Conservation (phyloP, 2,888 invertebrate genomes). For the Cryptocephalus moraei region DNA sequence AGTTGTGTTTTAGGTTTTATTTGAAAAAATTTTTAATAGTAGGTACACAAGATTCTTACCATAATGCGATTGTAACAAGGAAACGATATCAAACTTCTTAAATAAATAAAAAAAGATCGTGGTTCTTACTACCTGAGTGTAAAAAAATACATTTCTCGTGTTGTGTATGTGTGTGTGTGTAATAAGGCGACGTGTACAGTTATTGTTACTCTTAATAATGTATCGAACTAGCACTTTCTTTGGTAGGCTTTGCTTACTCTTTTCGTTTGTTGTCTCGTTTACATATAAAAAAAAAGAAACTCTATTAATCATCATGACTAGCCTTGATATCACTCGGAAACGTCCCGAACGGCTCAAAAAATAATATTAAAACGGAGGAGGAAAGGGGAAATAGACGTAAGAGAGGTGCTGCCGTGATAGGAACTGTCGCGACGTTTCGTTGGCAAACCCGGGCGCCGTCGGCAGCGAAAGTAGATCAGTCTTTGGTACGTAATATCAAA, state of each 20-base stretch:
- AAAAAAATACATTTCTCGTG: constrained; percentile 32
- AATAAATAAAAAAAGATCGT: no score
- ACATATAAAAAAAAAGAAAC: constrained; percentile 6
- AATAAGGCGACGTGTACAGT: constrained; percentile 17
- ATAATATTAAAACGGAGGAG: background rate
- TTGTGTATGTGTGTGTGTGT: constrained; percentile 25
- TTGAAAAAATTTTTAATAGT: no score
- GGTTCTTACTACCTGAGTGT: constrained; percentile 25
- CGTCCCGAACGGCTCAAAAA: background rate
- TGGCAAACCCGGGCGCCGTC: background rate
- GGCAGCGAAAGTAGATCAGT: constrained; percentile 18
- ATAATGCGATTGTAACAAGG: no score
- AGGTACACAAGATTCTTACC: no score
- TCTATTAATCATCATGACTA: constrained; percentile 25
- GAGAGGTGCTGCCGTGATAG: constrained; percentile 4
- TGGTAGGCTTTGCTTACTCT: constrained; percentile 31
- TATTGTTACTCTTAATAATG: constrained; percentile 15
- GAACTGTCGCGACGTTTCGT: constrained; percentile 13
- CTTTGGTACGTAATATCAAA: constrained; percentile 30
- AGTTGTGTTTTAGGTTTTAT: no score
- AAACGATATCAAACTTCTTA: no score
- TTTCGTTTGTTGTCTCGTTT: constrained; percentile 7
- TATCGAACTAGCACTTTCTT: constrained; percentile 31
- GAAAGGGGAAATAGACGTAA: constrained; percentile 3
- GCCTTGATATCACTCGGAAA: constrained; percentile 33